Evolutionary conservation across 2,888 invertebrate genomes (phyloP).

Genomic region (Harpalus rufipes): DNA sequence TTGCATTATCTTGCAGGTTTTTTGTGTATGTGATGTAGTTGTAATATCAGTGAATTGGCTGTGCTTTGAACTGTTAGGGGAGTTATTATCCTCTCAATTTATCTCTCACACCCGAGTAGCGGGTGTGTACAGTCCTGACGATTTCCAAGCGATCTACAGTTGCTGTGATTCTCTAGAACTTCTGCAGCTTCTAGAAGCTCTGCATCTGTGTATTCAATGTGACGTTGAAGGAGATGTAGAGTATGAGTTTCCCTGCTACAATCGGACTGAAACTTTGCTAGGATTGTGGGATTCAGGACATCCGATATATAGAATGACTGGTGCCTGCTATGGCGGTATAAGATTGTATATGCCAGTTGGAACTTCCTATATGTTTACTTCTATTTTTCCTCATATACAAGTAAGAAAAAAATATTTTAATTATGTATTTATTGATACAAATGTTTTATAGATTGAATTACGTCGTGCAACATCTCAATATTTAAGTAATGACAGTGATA

Average conservation of each 20-base stretch:
- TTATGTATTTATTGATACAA: not conserved
- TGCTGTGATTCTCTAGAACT: constrained; percentile 85
- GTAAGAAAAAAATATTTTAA: constrained; percentile 72
- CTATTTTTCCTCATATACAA: constrained; percentile 85
- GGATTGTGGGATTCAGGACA: constrained; percentile 84
- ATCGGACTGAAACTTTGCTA: constrained; percentile 82
- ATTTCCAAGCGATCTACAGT: constrained; percentile 86
- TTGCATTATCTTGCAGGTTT: constrained; percentile 71
- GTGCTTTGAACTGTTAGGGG: constrained; percentile 83
- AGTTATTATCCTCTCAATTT: constrained; percentile 81
- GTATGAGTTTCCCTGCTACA: constrained; percentile 87
- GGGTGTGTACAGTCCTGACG: constrained; percentile 86
- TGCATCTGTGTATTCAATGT: constrained; percentile 84
- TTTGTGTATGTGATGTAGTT: constrained; percentile 80
- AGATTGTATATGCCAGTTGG: constrained; percentile 80
- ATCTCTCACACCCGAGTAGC: constrained; percentile 79
- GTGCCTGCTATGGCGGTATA: constrained; percentile 83
- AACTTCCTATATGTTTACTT: constrained; percentile 81
- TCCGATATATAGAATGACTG: constrained; percentile 76
- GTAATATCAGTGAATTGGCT: constrained; percentile 85
- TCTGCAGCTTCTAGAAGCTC: constrained; percentile 84
- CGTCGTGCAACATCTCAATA: constrained; percentile 73
- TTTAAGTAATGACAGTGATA: constrained; percentile 78
- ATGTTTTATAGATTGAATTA: constrained; percentile 72
- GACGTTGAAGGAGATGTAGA: constrained; percentile 86